phyloP scores from a whole-genome alignment of 2,113 vertebrate species.

The Halcyon malimbica region DNA sequence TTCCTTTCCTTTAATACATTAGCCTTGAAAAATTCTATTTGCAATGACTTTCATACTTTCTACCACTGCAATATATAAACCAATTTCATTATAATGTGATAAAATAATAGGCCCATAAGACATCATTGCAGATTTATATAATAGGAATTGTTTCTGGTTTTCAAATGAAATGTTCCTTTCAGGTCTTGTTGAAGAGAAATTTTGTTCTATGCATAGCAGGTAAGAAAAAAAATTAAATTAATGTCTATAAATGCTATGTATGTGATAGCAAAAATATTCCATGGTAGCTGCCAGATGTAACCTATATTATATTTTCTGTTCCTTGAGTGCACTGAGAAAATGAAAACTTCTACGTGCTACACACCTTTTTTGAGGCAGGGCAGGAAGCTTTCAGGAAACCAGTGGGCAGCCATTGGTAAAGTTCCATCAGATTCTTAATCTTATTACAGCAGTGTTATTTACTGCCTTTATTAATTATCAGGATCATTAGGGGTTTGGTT shows the following conservation, averaged over 20 bases:
- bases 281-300: not conserved
- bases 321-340: not conserved
- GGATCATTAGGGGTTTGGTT: fast-evolving
- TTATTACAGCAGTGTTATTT: not conserved
- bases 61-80: not conserved
- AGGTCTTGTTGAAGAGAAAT: not conserved
- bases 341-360: not conserved
- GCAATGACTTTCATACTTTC: not conserved
- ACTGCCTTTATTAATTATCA: not conserved
- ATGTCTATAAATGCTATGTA: not conserved
- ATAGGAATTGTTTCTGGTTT: not conserved
- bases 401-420: not conserved
- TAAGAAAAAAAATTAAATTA: not conserved
- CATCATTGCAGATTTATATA: not conserved
- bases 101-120: not conserved
- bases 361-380: not conserved
- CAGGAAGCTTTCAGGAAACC: not conserved
- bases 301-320: not conserved
- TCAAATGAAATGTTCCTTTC: not conserved
- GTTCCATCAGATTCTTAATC: not conserved
- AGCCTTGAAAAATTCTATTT: not conserved
- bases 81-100: not conserved
- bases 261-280: not conserved
- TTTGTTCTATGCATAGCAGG: not conserved
- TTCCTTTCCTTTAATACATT: not conserved